Evolutionary conservation across 2,113 vertebrate species (phyloP).

Genomic region (Hydropotes inermis): DNA sequence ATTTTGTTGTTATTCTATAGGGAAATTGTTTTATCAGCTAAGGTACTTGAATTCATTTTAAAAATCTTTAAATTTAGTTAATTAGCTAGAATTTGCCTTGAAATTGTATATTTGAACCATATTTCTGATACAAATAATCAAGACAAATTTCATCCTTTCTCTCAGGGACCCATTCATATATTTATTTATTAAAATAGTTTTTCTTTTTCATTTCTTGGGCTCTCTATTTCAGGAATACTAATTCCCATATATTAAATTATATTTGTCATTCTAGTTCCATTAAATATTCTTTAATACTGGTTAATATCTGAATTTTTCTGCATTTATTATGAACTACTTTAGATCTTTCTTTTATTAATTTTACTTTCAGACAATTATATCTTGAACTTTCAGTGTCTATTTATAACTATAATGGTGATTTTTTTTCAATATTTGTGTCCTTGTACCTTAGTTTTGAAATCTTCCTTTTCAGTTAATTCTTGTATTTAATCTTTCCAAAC

Average conservation of each 20-base stretch:
- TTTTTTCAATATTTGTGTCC: not conserved
- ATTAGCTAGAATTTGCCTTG: not conserved
- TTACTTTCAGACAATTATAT: not conserved
- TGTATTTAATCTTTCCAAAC: not conserved
- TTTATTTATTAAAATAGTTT: not conserved
- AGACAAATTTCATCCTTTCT: not conserved
- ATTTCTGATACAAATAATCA: not conserved
- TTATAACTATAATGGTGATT: not conserved
- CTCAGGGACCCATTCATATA: not conserved
- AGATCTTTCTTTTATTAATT: not conserved
- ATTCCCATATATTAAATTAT: not conserved
- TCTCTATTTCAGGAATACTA: not conserved
- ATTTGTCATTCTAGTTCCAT: not conserved
- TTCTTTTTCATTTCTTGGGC: not conserved
- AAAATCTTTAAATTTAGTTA: not conserved
- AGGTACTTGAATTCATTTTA: not conserved
- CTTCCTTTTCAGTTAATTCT: not conserved
- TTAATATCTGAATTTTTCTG: not conserved
- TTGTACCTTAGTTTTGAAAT: not conserved
- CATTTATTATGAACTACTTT: not conserved
- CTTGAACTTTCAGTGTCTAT: not conserved
- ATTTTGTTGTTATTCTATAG: not conserved
- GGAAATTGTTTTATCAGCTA: not conserved
- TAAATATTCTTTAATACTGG: not conserved
- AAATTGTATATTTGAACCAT: not conserved